Conservation (phyloP, 2,113 vertebrate genomes). For the Pomatorhinus ruficollis region DNA sequence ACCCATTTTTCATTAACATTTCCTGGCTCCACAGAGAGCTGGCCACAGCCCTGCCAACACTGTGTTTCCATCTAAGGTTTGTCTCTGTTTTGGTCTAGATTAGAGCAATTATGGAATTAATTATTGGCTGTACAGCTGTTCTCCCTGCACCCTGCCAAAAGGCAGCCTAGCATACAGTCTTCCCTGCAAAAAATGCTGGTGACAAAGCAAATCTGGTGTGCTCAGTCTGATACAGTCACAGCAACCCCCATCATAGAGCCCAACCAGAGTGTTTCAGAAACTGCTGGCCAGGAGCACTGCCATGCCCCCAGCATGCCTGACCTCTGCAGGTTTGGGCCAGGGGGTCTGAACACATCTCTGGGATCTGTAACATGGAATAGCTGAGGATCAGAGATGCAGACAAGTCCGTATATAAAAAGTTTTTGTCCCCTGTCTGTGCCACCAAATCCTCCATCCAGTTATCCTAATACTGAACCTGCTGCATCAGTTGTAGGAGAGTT, state of each 20-base stretch:
- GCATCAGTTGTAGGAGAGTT: background rate
- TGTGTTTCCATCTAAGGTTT: background rate
- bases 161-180: background rate
- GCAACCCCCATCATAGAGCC: background rate
- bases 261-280: background rate
- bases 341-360: background rate
- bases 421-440: background rate
- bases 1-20: background rate
- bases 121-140: conserved; percentile 37
- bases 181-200: background rate
- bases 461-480: background rate
- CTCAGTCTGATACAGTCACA: background rate
- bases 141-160: background rate
- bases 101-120: conserved; percentile 45
- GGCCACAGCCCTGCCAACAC: background rate
- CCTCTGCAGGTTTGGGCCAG: background rate
- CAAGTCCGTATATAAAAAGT: background rate
- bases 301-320: accelerated
- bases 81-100: conserved; percentile 3
- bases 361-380: background rate
- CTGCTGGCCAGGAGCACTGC: background rate
- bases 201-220: background rate
- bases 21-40: background rate
- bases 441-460: background rate
- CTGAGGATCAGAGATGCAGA: background rate